Evolutionary conservation across 2,113 vertebrate species (phyloP), one percentile per base, ranked within the genome.

Genomic region (Eidolon helvum): DNA sequence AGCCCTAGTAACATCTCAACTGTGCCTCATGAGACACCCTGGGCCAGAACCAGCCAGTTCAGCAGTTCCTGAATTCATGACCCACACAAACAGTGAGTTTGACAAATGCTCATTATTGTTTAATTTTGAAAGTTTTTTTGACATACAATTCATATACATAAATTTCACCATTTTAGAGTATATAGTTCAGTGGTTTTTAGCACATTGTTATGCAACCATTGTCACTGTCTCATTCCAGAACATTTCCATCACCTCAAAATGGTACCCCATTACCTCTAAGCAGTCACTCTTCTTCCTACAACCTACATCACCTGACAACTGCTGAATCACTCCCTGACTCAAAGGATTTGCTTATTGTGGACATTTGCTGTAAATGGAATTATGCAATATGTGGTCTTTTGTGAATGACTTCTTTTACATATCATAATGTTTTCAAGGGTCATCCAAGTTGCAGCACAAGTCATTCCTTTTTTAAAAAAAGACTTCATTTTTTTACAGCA

Each of bases 51-150:
- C 71, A 12, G 30, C 43, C 38, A 24, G 19, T 63, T 77, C 38
- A 61, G 12, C 33, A 18, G 7, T 80, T 88, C 59, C 43, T 55
- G 38, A 88, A 75, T 91, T 86, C 40, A 6, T 77, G 90, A 96
- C 30, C 59, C 33, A 66, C 55, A 77, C 10, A 92, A 92, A 90
- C 79, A 33, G 57, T 96, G 72, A 96, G 86, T 94, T 45, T 87
- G 59, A 78, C 71, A 74, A 96, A 45, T 95, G 18, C 75, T 89
- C 65, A 59, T 78, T 79, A 71, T 45, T 84, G 18, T 77, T 77
- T 83, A 40, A 93, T 50, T 89, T 68, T 82, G 16, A 14, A 45
- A 55, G 59, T 83, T 84, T 85, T 77, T 33, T 66, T 77, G 5
- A 86, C 75, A 86, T 85, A 63, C 19, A 87, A 22, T 77, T 86